Evolutionary conservation across 1,140 invertebrate genomes (phyloP).

Genomic region (Lithobius niger): DNA sequence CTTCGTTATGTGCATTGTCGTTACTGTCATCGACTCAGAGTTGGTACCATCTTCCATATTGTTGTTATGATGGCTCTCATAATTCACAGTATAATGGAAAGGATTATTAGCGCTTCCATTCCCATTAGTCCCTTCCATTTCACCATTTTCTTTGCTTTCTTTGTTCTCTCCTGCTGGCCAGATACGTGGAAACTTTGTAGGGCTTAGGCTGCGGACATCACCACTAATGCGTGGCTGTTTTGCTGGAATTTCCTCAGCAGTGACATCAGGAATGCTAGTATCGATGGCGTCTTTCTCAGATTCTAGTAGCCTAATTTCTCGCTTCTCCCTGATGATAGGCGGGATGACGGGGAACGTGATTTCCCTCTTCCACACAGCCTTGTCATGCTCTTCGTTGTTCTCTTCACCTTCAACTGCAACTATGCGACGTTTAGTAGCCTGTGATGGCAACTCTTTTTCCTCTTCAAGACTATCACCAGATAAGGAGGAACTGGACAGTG

Average conservation of each 20-base stretch:
- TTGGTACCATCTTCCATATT: background rate
- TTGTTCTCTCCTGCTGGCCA: background rate
- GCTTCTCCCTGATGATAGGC: background rate
- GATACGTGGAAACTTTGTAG: background rate
- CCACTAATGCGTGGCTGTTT: background rate
- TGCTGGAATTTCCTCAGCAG: no score
- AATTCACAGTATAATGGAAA: background rate
- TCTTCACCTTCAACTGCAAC: background rate
- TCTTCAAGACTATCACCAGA: slow-evolving; percentile 3
- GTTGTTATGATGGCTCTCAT: background rate
- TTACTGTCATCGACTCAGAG: background rate
- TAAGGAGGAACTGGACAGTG: slow-evolving; percentile 1
- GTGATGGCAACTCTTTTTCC: background rate
- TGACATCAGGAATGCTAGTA: background rate
- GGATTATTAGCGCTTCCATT: background rate
- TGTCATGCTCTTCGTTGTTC: background rate
- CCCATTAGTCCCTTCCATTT: background rate
- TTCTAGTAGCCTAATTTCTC: background rate
- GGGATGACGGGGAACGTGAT: background rate
- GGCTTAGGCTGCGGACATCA: background rate
- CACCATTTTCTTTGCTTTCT: background rate
- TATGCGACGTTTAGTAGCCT: background rate
- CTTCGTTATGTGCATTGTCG: slow-evolving; percentile 1
- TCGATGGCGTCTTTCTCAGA: background rate
- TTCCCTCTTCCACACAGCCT: background rate